These are phyloP conservation scores for Drosophila biarmipes DNA, from an alignment of 1,140 invertebrate species.

Conservation along the genomic window DNA sequence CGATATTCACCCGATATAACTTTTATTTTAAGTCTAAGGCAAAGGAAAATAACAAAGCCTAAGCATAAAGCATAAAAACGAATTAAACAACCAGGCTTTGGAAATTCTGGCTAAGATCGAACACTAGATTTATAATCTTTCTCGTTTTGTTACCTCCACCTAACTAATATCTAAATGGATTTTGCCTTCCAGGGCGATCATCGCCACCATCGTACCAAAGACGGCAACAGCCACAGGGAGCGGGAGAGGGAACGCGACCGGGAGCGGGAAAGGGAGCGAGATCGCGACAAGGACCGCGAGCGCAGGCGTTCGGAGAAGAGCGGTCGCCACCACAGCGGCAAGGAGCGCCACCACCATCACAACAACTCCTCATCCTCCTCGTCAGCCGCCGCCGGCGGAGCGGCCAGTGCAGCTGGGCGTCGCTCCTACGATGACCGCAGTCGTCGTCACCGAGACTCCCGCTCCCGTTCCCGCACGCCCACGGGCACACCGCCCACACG, in stretches of 20 bases:
- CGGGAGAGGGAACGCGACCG: constrained; percentile 35
- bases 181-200: constrained; percentile 30
- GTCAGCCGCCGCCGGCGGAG: constrained; percentile 9
- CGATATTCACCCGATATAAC: too few species aligned
- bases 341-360: constrained; percentile 50
- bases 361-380: constrained; percentile 45
- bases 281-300: constrained; percentile 17
- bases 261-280: constrained; percentile 41
- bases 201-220: constrained; percentile 59
- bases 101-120: too few species aligned
- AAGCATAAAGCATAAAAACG: too few species aligned
- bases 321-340: constrained; percentile 35
- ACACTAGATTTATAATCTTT: too few species aligned
- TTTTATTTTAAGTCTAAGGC: too few species aligned
- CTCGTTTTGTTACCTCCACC: too few species aligned
- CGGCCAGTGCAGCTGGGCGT: constrained; percentile 26
- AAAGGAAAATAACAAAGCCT: too few species aligned
- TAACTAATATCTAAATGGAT: background rate
- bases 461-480: constrained; percentile 63
- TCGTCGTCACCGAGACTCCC: constrained; percentile 53
- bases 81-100: too few species aligned
- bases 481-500: constrained; percentile 32
- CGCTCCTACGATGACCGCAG: constrained; percentile 57
- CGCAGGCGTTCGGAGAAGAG: constrained; percentile 28
- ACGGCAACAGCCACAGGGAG: constrained; percentile 60